phyloP scores from a whole-genome alignment of 2,797 vertebrate genomes.

The Gorsachius magnificus region DNA sequence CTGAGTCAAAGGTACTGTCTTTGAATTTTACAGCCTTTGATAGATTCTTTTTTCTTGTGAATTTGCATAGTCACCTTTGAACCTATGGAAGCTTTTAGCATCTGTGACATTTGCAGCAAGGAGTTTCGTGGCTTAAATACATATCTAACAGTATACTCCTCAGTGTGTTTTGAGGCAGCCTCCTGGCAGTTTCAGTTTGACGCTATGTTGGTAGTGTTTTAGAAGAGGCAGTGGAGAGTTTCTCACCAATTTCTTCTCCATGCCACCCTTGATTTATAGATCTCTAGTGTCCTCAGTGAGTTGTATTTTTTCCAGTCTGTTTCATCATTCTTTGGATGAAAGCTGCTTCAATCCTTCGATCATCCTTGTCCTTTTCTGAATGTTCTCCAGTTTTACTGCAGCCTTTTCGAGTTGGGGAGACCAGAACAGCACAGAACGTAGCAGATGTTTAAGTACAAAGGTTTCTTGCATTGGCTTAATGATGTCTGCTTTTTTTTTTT shows the following conservation, averaged over 20 bases:
- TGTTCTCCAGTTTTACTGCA: not conserved
- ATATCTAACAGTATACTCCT: not conserved
- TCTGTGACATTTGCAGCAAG: not conserved
- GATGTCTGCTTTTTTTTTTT: not conserved
- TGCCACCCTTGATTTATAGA: not conserved
- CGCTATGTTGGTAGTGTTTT: not conserved
- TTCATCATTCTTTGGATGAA: not conserved
- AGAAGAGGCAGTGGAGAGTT: not conserved
- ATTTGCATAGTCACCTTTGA: not conserved
- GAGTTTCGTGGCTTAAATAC: not conserved
- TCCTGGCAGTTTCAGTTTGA: not conserved
- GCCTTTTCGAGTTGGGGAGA: not conserved
- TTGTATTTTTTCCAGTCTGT: not conserved
- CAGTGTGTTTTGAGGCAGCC: not conserved
- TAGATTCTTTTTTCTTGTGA: not conserved
- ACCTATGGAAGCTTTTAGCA: not conserved
- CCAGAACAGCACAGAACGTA: not conserved
- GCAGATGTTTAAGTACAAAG: not conserved
- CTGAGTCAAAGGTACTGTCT: not conserved
- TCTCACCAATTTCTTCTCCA: not conserved
- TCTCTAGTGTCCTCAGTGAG: not conserved
- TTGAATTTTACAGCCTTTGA: not conserved
- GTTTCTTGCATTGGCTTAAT: not conserved
- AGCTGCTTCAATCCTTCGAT: not conserved
- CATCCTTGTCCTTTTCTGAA: not conserved